Percentiles rank a stretch among this genome's conserved stretches.
These are phyloP conservation scores for Columba janthina DNA, from an alignment of 2,113 vertebrate species.

Conservation along the genomic window DNA sequence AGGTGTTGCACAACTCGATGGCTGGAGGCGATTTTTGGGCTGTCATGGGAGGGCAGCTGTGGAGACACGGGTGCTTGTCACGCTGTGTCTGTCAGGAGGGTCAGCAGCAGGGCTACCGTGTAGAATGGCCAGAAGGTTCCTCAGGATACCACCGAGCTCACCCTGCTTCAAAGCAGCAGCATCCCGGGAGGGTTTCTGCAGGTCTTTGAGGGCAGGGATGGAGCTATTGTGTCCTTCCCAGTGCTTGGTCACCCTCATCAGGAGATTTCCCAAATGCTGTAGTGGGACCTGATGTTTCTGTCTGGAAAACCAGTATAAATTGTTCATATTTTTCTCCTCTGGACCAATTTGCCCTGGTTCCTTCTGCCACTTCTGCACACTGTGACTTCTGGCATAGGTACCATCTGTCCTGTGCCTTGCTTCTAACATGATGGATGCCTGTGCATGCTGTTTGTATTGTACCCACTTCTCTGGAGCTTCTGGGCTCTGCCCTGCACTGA, in stretches of 20 bases:
- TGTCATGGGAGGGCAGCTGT: neutral
- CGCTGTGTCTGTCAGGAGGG: neutral
- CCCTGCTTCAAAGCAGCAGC: neutral
- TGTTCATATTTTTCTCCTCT: neutral
- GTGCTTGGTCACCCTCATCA: neutral
- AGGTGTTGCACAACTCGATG: neutral
- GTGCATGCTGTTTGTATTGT: neutral
- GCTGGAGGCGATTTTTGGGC: neutral
- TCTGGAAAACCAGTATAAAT: neutral
- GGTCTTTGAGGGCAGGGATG: neutral
- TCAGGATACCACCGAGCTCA: neutral
- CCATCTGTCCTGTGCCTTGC: neutral
- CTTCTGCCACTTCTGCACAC: accelerated
- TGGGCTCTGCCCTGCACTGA: neutral
- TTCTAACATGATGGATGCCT: neutral
- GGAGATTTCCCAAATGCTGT: neutral
- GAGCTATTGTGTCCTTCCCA: neutral
- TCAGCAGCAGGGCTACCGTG: neutral
- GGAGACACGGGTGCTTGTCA: accelerated
- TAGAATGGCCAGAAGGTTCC: neutral
- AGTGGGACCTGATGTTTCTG: neutral
- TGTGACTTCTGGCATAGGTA: neutral
- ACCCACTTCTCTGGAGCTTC: neutral
- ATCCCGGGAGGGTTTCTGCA: neutral
- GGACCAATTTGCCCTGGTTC: accelerated